Evolutionary conservation across 2,113 vertebrate genomes (phyloP).

Genomic region (Ifrita kowaldi): DNA sequence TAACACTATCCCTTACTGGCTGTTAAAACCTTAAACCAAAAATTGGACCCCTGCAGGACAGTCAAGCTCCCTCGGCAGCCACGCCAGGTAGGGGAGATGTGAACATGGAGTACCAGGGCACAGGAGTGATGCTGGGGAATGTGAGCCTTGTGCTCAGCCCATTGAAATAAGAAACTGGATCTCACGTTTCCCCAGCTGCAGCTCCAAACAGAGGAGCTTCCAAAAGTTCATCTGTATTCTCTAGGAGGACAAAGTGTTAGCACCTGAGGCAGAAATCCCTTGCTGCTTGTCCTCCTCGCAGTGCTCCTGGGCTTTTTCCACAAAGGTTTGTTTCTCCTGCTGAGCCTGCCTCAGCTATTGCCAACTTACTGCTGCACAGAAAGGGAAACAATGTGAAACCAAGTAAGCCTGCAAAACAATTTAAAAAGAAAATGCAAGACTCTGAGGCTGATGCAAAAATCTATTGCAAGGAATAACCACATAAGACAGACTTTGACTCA

Average conservation of each 20-base stretch:
- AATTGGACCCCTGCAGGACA: rapidly evolving
- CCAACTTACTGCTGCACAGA: background rate
- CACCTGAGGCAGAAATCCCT: background rate
- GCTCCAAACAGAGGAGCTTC: background rate
- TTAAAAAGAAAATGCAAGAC: background rate
- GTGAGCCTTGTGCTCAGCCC: background rate
- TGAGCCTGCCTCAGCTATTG: background rate
- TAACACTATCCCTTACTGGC: background rate
- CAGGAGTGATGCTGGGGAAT: rapidly evolving
- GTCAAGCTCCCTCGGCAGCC: background rate
- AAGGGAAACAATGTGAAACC: background rate
- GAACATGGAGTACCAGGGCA: background rate
- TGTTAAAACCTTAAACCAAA: background rate
- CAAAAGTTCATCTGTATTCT: background rate
- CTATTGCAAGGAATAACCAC: background rate
- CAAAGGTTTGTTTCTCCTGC: background rate
- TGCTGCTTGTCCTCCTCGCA: background rate
- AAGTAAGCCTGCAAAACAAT: background rate
- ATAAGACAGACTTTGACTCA: background rate
- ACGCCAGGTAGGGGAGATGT: rapidly evolving
- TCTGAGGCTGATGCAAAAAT: background rate
- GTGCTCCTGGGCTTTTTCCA: rapidly evolving
- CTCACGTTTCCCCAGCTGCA: background rate
- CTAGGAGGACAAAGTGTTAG: background rate
- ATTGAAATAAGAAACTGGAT: background rate